Base-by-base conservation (phyloP, 2,888 invertebrate species). In the Acanthococcus lagerstroemiae region DNA sequence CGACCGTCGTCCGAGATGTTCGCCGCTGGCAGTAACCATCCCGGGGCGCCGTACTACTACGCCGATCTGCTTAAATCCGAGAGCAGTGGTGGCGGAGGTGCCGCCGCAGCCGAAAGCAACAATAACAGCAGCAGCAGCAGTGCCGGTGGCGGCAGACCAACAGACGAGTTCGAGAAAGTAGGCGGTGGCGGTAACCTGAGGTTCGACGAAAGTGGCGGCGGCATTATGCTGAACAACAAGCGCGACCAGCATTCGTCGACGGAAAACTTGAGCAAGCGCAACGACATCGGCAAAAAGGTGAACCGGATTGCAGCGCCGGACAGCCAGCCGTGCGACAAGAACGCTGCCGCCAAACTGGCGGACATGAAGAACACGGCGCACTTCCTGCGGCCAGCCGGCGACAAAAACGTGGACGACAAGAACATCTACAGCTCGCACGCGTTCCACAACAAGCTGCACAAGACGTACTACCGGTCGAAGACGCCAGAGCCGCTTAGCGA, bases 31-130 rank as follows among this genome's bases (percentile, higher is more conserved):
- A 37, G 12, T 37, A 52, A 24, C 15, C 52, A 52, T 24, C 52
- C 24, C 9, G 76, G 77, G 1, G 89, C 88, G 30, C 90, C 91
- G 0, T 91, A 91, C 73, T 91, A 91, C 73, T 91, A 91, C 74
- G 90, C 91, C 0, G 91, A 92, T 75, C 79, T 84, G 57, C 84
- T 71, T 78, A 72, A 72, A 69, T 69, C 67, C 4, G 70, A 70
- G 45, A 67, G 67, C 50, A 67, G 67, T 19, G 54, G 54, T 52
- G 24, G 27, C 24, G 52, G 15, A 15, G 17, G 19, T 7, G 66
- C 57, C n/a, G 48, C 6, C 7, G 24, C 22, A 55, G 7, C 19
- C 27, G 61, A 27, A 17, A 6, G 9, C 9, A 17, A 15, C 22
- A 25, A 21, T 61, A 48, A n/a, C 2, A 50, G 26, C 21, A 17